Conservation (phyloP, 2,797 vertebrate species). For the Anas capensis region DNA sequence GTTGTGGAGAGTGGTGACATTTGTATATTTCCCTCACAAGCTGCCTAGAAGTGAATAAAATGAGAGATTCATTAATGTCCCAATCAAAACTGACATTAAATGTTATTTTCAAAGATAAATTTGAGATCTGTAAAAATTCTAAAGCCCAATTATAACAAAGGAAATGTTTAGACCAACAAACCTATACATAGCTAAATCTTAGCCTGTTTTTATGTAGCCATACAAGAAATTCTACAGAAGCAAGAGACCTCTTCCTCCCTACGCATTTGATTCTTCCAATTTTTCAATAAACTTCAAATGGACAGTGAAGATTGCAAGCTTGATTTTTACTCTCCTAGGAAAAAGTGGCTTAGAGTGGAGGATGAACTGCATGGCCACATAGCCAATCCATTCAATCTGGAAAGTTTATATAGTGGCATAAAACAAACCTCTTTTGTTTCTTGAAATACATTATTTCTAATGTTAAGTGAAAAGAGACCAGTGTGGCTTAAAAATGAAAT, state of each 20-base stretch:
- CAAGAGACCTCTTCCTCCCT: neutral
- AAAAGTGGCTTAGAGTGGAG: neutral
- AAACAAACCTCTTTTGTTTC: neutral
- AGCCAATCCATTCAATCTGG: neutral
- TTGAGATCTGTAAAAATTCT: neutral
- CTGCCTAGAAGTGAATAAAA: conserved; percentile 83
- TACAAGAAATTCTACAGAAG: neutral
- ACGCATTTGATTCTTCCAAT: neutral
- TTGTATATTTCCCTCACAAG: conserved; percentile 93
- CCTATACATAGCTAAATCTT: neutral
- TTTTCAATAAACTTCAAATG: neutral
- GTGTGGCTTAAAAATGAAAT: neutral
- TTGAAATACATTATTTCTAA: neutral
- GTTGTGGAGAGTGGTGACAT: conserved; percentile 74
- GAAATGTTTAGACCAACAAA: neutral
- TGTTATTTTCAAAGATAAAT: neutral
- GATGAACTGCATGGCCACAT: neutral
- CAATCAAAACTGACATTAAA: neutral
- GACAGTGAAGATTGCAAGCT: neutral
- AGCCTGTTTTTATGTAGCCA: neutral
- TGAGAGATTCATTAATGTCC: neutral
- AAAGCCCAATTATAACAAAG: neutral
- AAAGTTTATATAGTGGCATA: neutral
- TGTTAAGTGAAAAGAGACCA: neutral
- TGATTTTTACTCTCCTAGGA: neutral